These are phyloP conservation scores for Catharus minimus DNA, from an alignment of 2,113 vertebrate genomes.

Conservation along the genomic window DNA sequence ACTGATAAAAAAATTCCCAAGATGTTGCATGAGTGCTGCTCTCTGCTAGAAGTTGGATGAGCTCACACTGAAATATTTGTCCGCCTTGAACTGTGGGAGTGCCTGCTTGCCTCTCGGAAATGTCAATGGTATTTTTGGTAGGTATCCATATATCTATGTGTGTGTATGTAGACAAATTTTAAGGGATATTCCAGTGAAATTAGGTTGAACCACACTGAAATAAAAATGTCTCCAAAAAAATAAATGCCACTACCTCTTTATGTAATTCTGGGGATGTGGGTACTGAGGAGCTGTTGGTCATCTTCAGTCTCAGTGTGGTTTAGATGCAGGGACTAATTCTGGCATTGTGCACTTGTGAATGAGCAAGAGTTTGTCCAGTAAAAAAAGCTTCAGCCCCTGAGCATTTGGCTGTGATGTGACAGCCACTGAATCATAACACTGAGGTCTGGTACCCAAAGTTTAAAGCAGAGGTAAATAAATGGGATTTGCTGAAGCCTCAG, in stretches of 20 bases:
- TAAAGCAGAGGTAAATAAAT: neutral
- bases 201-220: neutral
- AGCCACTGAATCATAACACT: rapidly evolving
- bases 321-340: neutral
- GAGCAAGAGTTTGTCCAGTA: neutral
- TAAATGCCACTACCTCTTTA: rapidly evolving
- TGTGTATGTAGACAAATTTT: neutral
- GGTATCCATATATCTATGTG: rapidly evolving
- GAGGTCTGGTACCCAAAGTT: neutral
- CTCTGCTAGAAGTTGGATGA: neutral
- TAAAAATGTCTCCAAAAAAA: neutral
- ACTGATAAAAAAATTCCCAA: neutral
- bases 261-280: neutral
- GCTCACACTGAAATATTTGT: neutral
- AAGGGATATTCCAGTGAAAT: neutral
- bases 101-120: neutral
- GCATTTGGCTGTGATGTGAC: neutral
- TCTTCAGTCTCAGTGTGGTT: neutral
- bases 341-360: neutral
- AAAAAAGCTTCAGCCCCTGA: neutral
- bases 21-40: rapidly evolving
- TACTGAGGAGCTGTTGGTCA: neutral
- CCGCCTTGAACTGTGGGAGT: neutral
- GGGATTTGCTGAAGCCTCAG: neutral
- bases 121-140: neutral